A percentile compares a stretch with the other conserved stretches of the same genome.
Conservation (phyloP, 2,113 vertebrate genomes). For the Alouatta palliata region DNA sequence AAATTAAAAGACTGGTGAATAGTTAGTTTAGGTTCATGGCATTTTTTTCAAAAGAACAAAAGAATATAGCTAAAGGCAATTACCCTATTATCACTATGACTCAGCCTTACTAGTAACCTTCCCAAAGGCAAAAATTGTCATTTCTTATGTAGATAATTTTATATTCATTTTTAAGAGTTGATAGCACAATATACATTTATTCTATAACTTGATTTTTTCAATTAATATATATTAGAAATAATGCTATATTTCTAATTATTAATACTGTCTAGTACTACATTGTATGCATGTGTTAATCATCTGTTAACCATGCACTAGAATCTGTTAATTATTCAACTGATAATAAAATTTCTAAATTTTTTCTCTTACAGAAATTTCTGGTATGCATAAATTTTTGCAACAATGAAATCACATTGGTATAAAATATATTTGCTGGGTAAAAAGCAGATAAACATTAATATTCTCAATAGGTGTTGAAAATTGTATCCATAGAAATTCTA, state of each 20-base stretch:
- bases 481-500: neutral
- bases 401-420: neutral
- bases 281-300: no score
- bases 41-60: neutral
- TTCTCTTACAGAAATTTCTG: neutral
- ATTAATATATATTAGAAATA: neutral
- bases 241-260: neutral
- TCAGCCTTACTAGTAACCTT: neutral
- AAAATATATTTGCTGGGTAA: neutral
- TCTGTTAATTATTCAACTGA: neutral
- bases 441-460: neutral
- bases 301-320: neutral
- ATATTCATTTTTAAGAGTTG: neutral
- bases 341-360: neutral
- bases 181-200: neutral
- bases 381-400: neutral
- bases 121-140: neutral
- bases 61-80: neutral
- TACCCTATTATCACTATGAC: neutral
- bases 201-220: neutral
- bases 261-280: neutral
- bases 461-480: neutral
- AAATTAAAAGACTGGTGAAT: neutral
- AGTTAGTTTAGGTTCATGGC: neutral
- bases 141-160: neutral